Conservation (phyloP, 2,113 vertebrate species). For the Willisornis vidua region DNA sequence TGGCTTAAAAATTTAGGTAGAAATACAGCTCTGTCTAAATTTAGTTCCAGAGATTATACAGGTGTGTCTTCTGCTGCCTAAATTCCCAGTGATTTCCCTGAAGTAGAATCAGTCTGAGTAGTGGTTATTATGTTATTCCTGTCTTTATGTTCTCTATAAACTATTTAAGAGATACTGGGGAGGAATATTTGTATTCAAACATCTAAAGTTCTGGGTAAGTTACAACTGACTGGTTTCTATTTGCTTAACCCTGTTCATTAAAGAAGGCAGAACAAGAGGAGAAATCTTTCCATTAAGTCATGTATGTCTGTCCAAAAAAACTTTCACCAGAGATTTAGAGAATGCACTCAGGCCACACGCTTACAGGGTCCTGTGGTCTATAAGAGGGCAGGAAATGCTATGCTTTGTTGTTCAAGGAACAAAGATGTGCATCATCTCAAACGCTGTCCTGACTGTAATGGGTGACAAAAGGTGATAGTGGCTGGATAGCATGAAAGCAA, state of each 20-base stretch:
- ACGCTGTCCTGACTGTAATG: background rate
- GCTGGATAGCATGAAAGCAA: background rate
- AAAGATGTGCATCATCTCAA: background rate
- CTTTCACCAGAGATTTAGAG: background rate
- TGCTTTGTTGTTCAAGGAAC: background rate
- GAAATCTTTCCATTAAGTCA: background rate
- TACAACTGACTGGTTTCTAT: background rate
- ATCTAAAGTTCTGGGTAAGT: background rate
- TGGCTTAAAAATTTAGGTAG: background rate
- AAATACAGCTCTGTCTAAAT: background rate
- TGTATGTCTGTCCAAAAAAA: background rate
- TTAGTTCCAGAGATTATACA: background rate
- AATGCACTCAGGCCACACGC: background rate
- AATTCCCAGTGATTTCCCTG: background rate
- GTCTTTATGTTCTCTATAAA: background rate
- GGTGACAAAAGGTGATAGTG: background rate
- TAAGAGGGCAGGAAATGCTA: background rate
- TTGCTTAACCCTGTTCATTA: background rate
- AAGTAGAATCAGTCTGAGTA: background rate
- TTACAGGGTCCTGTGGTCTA: background rate
- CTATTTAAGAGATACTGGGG: background rate
- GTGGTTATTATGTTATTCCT: background rate
- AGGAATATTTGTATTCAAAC: background rate
- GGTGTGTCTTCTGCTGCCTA: background rate
- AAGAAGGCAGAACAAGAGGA: background rate